Conservation (phyloP, 2,888 invertebrate species). For the Xestoiulus laeticollis region DNA sequence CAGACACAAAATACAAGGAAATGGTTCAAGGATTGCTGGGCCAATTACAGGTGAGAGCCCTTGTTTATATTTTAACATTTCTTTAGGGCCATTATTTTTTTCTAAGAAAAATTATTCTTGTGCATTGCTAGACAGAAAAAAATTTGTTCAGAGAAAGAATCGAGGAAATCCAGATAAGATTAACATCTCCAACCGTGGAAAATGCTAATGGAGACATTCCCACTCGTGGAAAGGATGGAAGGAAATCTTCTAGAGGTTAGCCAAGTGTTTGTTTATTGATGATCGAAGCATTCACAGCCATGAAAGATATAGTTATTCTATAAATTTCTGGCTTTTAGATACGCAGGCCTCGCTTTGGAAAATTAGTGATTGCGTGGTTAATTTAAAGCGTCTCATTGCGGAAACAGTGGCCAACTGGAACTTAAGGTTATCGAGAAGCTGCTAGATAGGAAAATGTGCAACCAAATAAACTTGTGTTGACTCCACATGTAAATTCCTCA, state of each 20-base stretch:
- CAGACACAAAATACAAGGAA: conserved; percentile 61
- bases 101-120: background rate
- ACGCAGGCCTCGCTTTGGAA: conserved; percentile 57
- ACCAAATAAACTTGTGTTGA: background rate
- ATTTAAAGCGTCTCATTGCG: conserved; percentile 73
- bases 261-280: background rate
- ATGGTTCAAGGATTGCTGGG: conserved; percentile 61
- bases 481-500: background rate
- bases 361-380: conserved; percentile 56
- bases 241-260: conserved; percentile 8
- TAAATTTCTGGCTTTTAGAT: conserved; percentile 53
- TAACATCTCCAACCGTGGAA: conserved; percentile 74
- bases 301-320: background rate
- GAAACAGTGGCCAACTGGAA: conserved; percentile 80
- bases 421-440: conserved; percentile 62
- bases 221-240: background rate
- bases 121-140: conserved; percentile 72
- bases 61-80: background rate
- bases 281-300: background rate
- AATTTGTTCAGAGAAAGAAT: conserved; percentile 79
- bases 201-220: conserved; percentile 60
- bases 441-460: background rate
- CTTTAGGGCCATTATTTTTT: background rate
- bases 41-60: conserved; percentile 60
- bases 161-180: conserved; percentile 80